Base-by-base conservation (phyloP, 2,797 vertebrate genomes). In the Craterocephalus amniculus region DNA sequence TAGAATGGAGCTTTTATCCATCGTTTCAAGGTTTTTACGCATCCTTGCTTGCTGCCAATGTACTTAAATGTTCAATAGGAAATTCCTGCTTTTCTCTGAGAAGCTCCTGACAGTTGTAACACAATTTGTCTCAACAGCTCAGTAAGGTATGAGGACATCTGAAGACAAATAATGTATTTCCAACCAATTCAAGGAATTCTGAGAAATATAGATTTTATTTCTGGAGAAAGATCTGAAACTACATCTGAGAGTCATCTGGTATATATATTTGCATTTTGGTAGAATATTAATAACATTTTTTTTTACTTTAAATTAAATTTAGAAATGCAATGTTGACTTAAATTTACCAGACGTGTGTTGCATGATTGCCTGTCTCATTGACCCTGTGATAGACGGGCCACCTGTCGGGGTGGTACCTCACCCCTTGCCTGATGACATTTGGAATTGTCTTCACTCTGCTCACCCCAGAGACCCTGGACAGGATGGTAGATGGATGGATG, bases 1-100 rank as follows among this genome's bases (percentile, higher is more conserved):
- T 11, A 58, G 65, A 65, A 12, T 45, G 22, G 31, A 52, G 64
- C 3, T 36, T 54, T 79, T 1, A 63, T 70, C 14, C 5, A 27
- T 54, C 11, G n/a, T 51, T 67, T 32, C 6, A 8, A 29, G 14
- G 4, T 65, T 65, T 38, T 63, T 32, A 66, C 2, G 22, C 48
- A 45, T 38, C 22, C 34, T n/a, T 49, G 45, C n/a, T 49, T n/a
- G n/a, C 10, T n/a, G 45, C 10, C 48, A 51, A 22, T 26, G 22
- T 5, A 24, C 48, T 51, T 24, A 49, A 22, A 7, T 49, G 22
- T 49, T 49, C n/a, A 22, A n/a, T 22, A 5, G 40, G 3, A 49
- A 8, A 22, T 12, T 22, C 10, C n/a, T 24, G 4, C 7, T 49
- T 49, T 24, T 10, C n/a, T 11, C n/a, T 49, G 45, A 10, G 8